Conservation (phyloP, 2,888 invertebrate genomes). For the Zeuzera pyrina region DNA sequence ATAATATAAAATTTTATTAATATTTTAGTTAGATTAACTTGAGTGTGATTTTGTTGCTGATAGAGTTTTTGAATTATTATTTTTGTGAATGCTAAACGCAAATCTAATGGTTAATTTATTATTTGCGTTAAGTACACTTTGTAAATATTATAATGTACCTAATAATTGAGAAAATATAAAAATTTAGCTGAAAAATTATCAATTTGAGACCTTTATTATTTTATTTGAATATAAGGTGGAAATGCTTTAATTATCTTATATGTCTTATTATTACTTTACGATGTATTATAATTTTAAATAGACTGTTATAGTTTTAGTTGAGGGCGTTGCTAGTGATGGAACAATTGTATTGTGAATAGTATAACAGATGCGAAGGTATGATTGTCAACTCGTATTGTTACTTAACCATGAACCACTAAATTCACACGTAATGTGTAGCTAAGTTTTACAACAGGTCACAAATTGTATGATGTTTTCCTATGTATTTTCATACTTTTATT, state of each 20-base stretch:
- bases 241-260: constrained; percentile 73
- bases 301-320: constrained; percentile 72
- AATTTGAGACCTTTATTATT: constrained; percentile 60
- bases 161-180: constrained; percentile 40
- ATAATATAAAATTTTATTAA: constrained; percentile 49
- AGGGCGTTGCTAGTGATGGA: constrained; percentile 43
- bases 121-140: constrained; percentile 46
- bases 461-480: constrained; percentile 39
- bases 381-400: no score
- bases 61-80: constrained; percentile 45
- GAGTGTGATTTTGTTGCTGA: constrained; percentile 68
- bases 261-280: constrained; percentile 59
- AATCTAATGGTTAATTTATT: constrained; percentile 56
- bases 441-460: constrained; percentile 35
- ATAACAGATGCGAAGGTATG: no score
- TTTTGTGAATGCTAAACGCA: constrained; percentile 46
- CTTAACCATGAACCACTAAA: constrained; percentile 18
- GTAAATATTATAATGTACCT: constrained; percentile 44
- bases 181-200: constrained; percentile 52
- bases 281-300: constrained; percentile 71
- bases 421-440: constrained; percentile 14
- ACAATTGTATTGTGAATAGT: no score
- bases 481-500: constrained; percentile 41
- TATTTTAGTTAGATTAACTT: constrained; percentile 55
- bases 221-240: constrained; percentile 70